These are phyloP conservation scores for Thymelicus sylvestris DNA, from an alignment of 2,888 invertebrate species.

Conservation along the genomic window DNA sequence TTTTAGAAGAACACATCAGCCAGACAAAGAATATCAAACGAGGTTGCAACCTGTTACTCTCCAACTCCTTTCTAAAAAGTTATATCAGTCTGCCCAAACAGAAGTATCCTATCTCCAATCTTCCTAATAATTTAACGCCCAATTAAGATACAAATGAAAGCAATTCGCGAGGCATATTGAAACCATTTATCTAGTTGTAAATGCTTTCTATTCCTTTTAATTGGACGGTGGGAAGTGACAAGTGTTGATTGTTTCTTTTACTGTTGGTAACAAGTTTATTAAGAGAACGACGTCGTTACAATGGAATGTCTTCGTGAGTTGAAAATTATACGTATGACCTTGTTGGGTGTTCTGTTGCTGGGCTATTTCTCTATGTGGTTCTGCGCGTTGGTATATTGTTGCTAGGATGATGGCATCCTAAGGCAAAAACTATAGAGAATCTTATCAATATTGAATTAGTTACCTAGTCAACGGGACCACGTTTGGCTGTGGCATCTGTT, in stretches of 20 bases:
- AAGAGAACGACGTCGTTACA: conserved; percentile 3
- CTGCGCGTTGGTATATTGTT: too few species aligned
- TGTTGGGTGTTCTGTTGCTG: not conserved
- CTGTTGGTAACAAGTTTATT: not conserved
- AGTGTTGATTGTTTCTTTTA: conserved; percentile 7
- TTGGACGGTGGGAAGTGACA: conserved; percentile 6
- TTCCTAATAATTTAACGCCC: conserved; percentile 19
- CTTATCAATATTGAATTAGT: too few species aligned
- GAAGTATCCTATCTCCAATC: conserved; percentile 2
- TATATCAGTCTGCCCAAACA: not conserved
- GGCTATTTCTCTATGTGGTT: too few species aligned
- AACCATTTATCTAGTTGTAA: conserved; percentile 24
- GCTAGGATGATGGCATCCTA: too few species aligned
- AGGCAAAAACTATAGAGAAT: too few species aligned
- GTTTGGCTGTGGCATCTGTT: too few species aligned
- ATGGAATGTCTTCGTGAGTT: not conserved
- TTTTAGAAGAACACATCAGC: too few species aligned
- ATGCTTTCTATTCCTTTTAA: conserved; percentile 23
- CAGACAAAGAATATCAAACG: too few species aligned
- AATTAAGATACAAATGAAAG: conserved; percentile 24
- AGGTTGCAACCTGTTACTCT: too few species aligned
- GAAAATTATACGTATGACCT: not conserved
- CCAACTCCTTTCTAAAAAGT: too few species aligned
- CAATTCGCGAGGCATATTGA: conserved; percentile 23
- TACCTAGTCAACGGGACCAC: too few species aligned